Evolutionary conservation across 2,888 invertebrate genomes (phyloP).

Genomic region (Spatulosminthurus flaviceps): DNA sequence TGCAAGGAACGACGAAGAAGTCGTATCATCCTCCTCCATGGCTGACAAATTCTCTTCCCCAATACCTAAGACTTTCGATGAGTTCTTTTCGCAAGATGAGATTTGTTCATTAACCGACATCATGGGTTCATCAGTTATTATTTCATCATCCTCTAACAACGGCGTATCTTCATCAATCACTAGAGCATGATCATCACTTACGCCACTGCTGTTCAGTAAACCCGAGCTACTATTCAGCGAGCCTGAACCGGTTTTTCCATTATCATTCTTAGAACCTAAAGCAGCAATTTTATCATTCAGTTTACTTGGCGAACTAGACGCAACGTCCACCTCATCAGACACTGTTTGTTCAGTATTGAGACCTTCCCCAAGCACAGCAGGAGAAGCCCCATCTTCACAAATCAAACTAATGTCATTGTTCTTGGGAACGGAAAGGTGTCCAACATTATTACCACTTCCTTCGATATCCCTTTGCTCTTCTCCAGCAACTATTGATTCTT

Average conservation of each 20-base stretch:
- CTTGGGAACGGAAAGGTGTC: conserved; percentile 12
- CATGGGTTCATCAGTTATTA: conserved; percentile 10
- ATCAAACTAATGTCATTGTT: conserved; percentile 18
- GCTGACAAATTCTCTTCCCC: conserved; percentile 3
- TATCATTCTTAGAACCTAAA: too few species aligned
- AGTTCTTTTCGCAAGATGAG: conserved; percentile 6
- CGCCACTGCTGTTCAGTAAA: not conserved
- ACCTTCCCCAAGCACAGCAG: not conserved
- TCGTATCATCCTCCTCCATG: not conserved
- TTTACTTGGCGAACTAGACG: too few species aligned
- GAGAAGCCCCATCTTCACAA: not conserved
- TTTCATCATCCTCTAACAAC: conserved; percentile 5
- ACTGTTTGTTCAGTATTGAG: not conserved
- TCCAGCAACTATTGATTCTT: not conserved
- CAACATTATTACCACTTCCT: not conserved
- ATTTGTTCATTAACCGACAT: conserved; percentile 15
- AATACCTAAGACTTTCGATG: not conserved
- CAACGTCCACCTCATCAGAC: too few species aligned
- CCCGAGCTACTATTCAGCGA: too few species aligned
- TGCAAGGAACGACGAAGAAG: too few species aligned
- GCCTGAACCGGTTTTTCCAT: too few species aligned
- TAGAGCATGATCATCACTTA: not conserved
- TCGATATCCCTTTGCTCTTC: not conserved
- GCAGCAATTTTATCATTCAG: not conserved
- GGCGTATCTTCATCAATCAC: conserved; percentile 14